Evolutionary conservation across 2,888 invertebrate genomes (phyloP), one percentile per base, ranked within the genome.

Genomic region (Ramazzottius varieornatus): DNA sequence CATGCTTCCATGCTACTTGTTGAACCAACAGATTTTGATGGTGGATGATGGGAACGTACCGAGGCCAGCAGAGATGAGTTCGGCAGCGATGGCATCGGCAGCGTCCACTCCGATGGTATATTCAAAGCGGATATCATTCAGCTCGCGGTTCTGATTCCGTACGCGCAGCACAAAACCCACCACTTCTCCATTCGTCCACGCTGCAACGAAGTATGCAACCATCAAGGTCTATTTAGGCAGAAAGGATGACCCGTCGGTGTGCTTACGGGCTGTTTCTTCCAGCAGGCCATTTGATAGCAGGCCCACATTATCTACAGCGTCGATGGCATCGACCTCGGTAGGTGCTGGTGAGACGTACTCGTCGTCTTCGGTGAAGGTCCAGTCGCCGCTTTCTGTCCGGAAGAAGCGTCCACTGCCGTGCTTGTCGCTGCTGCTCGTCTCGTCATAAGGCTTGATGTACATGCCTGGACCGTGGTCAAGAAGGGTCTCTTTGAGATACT

Each of bases 111-210:
- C 90, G 33, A 84, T 83, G 29, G 88, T 86, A 75, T 88, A 98
- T 77, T 98, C 94, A 77, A 98, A 98, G 71, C 92, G 84, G 71
- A 98, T 98, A 76, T 98, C 96, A 76, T 96, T 94, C 69, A 98
- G 78, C 77, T 96, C 94, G 66, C 86, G 13, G 20, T 13, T 65
- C 34, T 54, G 54, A 54, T 54, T 54, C n/a, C 54, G 13, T 8
- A 54, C 54, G 16, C 54, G 54, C 13, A 54, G 54, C 4, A 54
- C 54, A 4, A 54, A 29, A 16, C 54, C 54, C 4, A 54, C 29
- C 54, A 54, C 24, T 29, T 54, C 16, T n/a, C 54, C 54, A 29
- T 8, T 16, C 4, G 20, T 54, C 54, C 54, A 54, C 4, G 54
- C 54, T 54, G 54, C 54, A 54, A 54, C 8, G 20, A 40, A 20